Base-by-base conservation (phyloP, 2,888 invertebrate species). In the Pyrochroa serraticornis region DNA sequence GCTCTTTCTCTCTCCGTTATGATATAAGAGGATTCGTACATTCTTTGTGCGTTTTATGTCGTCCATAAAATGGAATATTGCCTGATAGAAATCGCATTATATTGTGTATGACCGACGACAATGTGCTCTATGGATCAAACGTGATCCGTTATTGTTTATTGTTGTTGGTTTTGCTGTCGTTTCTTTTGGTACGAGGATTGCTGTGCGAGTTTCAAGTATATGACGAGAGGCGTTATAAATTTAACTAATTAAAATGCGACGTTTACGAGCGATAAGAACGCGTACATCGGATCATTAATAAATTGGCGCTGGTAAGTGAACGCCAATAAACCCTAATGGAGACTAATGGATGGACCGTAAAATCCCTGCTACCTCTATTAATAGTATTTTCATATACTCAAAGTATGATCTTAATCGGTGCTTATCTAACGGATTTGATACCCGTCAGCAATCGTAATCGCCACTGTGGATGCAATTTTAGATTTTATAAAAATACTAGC, bases 61-160 rank as follows among this genome's bases (percentile, higher is more conserved):
- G 35, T 45, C 53, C 46, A 53, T 46, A 53, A 53, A 53, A 14
- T 45, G 46, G 36, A 43, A 51, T 49, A 43, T 45, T 34, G 51
- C 38, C 49, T 43, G 58, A 63, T 52, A 55, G 60, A 54, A 63
- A 63, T 63, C 63, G 46, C 60, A 63, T 63, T 56, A 61, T 63
- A 56, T 56, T 52, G 59, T 55, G 46, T 57, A 60, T 52, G 55
- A 57, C 52, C 57, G 53, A 49, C 58, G 49, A 51, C 60, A 53
- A 54, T 60, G 62, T 61, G 56, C 58, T 56, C 51, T 60, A 63
- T 63, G 60, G 63, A 63, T 63, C 63, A 63, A 63, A 58, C 60
- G 60, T 58, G 60, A 49, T 48, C 60, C 60, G 63, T 63, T 63
- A 63, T 58, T 63, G 58, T 63, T 58, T 58, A 58, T 47, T 50